phyloP scores from a whole-genome alignment of 2,797 vertebrate genomes.

The Manis javanica region DNA sequence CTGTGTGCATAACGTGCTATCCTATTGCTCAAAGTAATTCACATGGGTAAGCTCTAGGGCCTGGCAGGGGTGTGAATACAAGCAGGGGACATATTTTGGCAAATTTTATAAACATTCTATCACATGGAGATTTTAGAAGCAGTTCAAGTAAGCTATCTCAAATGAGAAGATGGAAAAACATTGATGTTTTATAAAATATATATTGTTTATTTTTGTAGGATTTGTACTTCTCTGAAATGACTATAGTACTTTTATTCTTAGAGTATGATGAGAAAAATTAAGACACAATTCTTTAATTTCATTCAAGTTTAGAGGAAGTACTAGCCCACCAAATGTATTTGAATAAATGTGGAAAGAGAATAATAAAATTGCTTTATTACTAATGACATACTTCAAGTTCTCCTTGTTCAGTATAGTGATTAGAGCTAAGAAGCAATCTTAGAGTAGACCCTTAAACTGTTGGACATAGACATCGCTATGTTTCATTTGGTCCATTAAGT shows the following conservation, averaged over 20 bases:
- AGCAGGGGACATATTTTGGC: neutral
- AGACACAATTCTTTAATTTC: neutral
- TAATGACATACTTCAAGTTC: neutral
- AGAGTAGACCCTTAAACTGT: neutral
- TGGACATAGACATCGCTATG: neutral
- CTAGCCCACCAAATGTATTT: neutral
- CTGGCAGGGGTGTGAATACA: neutral
- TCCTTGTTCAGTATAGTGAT: neutral
- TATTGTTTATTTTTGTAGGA: neutral
- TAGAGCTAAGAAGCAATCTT: neutral
- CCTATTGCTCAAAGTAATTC: neutral
- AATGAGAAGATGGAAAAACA: neutral
- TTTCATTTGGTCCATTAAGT: neutral
- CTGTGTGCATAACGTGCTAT: neutral
- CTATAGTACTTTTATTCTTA: neutral
- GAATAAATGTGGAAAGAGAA: neutral
- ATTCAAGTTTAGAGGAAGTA: neutral
- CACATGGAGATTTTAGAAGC: neutral
- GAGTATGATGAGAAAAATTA: neutral
- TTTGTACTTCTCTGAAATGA: neutral
- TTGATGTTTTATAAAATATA: neutral
- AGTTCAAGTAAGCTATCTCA: neutral
- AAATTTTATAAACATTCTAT: neutral
- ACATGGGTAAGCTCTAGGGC: neutral
- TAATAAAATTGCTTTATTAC: neutral